Evolutionary conservation across 2,797 vertebrate species (phyloP), one percentile per base, ranked within the genome.

Genomic region (Cirrhinus mrigala): DNA sequence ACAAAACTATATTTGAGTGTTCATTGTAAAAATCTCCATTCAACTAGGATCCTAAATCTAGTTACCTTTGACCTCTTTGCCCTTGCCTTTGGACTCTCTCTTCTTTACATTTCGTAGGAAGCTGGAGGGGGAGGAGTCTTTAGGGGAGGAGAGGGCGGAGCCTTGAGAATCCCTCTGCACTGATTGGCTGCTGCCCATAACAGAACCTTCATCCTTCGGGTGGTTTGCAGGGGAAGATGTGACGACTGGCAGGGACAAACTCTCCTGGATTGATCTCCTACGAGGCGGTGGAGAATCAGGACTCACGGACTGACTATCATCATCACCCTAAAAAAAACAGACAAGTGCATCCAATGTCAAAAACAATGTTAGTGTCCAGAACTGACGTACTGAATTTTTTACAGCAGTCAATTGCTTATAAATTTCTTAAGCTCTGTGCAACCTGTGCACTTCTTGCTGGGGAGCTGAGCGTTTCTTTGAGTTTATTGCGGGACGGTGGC

Each of bases 401-500:
- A 54, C 50, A 37, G 73, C 50, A 52, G 22, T 3, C 12, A 46
- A 18, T 5, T 3, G 24, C 50, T 29, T 1, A 52, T 66, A 9
- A 60, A 81, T 3, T 24, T 3, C 29, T 37, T 18, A 1, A 78
- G 11, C 44, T 64, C 54, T 68, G 44, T 18, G 93, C 88, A 82
- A 96, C 97, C 97, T 96, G 95, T 48, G 93, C 76, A 73, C 58
- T 87, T 60, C 86, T 79, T 1, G 89, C 74, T 3, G 85, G 89
- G 24, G 90, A 88, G 1, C 90, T 88, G 6, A 96, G 91, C 83
- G 87, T 94, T 90, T 97, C 96, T 90, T 97, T 97, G 86, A 97
- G 93, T 90, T 96, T 97, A 90, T 76, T 96, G 66, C 97, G 95
- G 85, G 97, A 96, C 2, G 97, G 97, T 40, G 95, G 96, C 86